Evolutionary conservation across 2,797 vertebrate species (phyloP), one percentile per base, ranked within the genome.

Genomic region (Myotis myotis): DNA sequence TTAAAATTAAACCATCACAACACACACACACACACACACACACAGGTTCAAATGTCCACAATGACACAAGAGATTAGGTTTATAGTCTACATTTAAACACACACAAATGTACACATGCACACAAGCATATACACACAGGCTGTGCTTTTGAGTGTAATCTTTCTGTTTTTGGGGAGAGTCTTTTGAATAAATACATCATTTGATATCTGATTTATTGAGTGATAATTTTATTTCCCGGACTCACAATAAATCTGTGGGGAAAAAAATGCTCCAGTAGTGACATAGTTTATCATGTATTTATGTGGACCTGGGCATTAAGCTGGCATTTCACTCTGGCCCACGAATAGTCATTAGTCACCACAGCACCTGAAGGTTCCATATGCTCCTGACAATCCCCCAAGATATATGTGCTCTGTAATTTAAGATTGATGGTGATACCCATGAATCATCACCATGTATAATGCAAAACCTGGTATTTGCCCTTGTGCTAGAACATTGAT

Each of bases 381-480:
- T 92, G 94, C 57, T 91, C 36, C 86, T 93, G 84, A 95, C 95
- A 94, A 60, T 71, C 51, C 70, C 47, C 64, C 25, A 79, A 83
- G 84, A 95, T 57, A 44, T 41, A 95, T 93, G 53, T 62, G 47
- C 87, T 95, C 70, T 88, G 66, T 89, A 86, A 89, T 36, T 93
- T 83, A 93, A 92, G 96, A 96, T 94, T 92, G 86, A 95, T 71
- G 68, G 30, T 30, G 64, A 30, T 78, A 75, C 49, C 90, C 84
- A 93, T 95, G 95, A 96, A 93, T 95, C 85, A 93, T 95, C 82
- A 87, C 81, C 80, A 38, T 71, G 57, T 79, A 87, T 93, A 96
- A 97, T 96, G 94, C 79, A 88, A 87, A 97, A 70, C 16, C 36
- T 93, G 78, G 79, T 90, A 86, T 94, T 95, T 93, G 85, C 64